These are phyloP conservation scores for Hypsopygia costalis DNA, from an alignment of 2,888 invertebrate genomes.

Conservation along the genomic window DNA sequence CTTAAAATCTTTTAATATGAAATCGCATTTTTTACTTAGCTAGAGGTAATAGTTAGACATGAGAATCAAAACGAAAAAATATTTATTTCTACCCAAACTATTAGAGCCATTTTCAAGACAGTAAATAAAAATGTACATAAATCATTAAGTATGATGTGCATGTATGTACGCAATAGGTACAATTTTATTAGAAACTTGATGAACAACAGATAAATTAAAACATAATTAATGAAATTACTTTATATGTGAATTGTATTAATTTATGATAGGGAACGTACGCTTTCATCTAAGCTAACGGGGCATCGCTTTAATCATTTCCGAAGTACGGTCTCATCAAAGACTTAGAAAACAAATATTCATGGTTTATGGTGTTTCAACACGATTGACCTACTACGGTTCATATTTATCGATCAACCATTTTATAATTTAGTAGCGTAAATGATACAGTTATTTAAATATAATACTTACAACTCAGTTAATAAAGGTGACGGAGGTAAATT, in stretches of 20 bases:
- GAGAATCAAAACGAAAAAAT: no score
- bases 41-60: no score
- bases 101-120: no score
- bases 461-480: conserved; percentile 24
- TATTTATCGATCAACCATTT: conserved; percentile 32
- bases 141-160: no score
- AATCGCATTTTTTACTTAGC: no score
- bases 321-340: conserved; percentile 48
- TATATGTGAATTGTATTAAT: background rate
- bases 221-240: background rate
- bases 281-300: background rate
- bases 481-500: conserved; percentile 13
- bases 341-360: conserved; percentile 47
- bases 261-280: background rate
- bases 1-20: no score
- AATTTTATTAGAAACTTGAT: no score
- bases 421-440: conserved; percentile 16
- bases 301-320: conserved; percentile 25
- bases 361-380: conserved; percentile 47
- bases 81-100: no score
- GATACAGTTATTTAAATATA: conserved; percentile 23
- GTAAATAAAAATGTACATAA: no score
- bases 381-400: conserved; percentile 49
- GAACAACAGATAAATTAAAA: no score
- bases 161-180: no score